Evolutionary conservation across 2,888 invertebrate species (phyloP).

Genomic region (Chesias legatella): DNA sequence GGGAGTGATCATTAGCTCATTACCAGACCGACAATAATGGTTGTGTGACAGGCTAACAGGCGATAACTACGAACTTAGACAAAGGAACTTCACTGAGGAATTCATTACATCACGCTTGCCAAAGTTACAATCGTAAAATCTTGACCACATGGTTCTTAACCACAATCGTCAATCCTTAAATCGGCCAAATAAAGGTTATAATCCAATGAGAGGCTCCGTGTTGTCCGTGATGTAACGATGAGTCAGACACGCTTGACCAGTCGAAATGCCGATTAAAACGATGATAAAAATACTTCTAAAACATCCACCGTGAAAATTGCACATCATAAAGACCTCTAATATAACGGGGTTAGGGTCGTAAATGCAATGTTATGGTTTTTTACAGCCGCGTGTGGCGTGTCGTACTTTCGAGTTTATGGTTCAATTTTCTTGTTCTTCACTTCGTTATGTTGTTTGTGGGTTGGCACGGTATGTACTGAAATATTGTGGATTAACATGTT

Average conservation of each 20-base stretch:
- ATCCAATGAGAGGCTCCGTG: conserved; percentile 7
- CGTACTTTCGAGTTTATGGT: conserved; percentile 23
- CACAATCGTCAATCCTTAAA: conserved; percentile 6
- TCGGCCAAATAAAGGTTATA: conserved; percentile 11
- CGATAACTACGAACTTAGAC: conserved; percentile 10
- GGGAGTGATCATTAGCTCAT: not conserved
- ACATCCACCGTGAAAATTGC: conserved; percentile 36
- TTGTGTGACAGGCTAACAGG: conserved; percentile 1
- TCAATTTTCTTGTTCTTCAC: conserved; percentile 25
- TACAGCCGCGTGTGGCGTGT: conserved; percentile 26
- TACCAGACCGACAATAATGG: not conserved
- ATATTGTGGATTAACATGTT: too few relatives aligned
- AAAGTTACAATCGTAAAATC: not conserved
- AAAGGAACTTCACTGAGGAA: conserved; percentile 1
- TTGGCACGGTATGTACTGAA: not conserved
- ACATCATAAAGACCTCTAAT: conserved; percentile 26
- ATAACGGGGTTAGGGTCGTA: conserved; percentile 24
- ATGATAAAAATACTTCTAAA: conserved; percentile 42
- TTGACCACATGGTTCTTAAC: conserved; percentile 2
- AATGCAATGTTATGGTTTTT: conserved; percentile 26
- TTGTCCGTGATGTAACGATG: conserved; percentile 29
- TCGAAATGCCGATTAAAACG: conserved; percentile 36
- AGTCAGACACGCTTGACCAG: conserved; percentile 39
- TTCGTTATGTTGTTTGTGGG: conserved; percentile 19
- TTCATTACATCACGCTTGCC: conserved; percentile 9